Evolutionary conservation across 2,797 vertebrate genomes (phyloP), one percentile per base, ranked within the genome.

Genomic region (Chaetophractus vellerosus): DNA sequence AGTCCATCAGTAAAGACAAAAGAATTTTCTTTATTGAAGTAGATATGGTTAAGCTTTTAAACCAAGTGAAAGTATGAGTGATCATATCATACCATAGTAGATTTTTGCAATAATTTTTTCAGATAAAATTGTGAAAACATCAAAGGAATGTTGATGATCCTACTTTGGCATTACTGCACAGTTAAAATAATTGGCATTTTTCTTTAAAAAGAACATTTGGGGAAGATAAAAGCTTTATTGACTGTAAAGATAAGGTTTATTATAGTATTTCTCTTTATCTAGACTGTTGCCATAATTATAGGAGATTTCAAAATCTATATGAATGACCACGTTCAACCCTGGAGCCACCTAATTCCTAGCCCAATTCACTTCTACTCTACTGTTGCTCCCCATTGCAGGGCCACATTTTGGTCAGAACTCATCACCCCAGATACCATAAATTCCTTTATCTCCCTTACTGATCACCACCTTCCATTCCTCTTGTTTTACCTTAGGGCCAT

Each of bases 21-120:
- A 79, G 33, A n/a, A 14, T 71, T 87, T 94, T 91, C 50, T 93
- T 85, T 91, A 72, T 78, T 94, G 61, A 84, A 80, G 68, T 66
- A 85, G 36, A 57, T 83, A 64, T 79, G 88, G 33, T 80, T 80
- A 95, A 90, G 8, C n/a, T 72, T 96, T 88, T 94, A 87, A 80
- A 68, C 12, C 14, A 91, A 57, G 75, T 93, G 36, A 92, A 95
- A 91, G 41, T 83, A 48, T 55, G 18, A 86, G 8, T 33, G 24
- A 78, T 69, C 26, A 8, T 85, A 69, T 88, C 16, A 55, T 75
- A 24, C 9, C n/a, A 10, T 84, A 24, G 66, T 88, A 74, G 63
- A 57, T 84, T 90, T 82, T 96, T 61, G 50, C 57, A 48, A 92
- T 93, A 83, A 72, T 64, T 41, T 88, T 95, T 84, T 19, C 12